These are phyloP conservation scores for Procambarus clarkii DNA, from an alignment of 1,140 invertebrate species.

Conservation along the genomic window DNA sequence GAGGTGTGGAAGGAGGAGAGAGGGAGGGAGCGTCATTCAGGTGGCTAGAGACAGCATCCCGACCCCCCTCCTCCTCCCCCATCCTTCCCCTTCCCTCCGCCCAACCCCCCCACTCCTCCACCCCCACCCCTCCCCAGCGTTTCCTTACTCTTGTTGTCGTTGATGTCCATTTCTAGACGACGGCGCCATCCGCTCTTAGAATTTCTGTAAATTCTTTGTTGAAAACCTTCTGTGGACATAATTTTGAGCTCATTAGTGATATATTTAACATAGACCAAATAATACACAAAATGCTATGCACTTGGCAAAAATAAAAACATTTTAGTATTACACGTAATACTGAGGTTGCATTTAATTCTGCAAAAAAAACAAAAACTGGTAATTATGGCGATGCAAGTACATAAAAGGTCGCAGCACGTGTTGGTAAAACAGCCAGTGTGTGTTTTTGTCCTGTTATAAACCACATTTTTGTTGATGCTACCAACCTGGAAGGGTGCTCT, in stretches of 20 bases:
- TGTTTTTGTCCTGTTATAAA: neutral
- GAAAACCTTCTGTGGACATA: neutral
- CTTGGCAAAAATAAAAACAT: no score
- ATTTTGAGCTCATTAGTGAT: no score
- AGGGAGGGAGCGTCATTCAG: slow-evolving; percentile 23
- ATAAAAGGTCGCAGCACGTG: no score
- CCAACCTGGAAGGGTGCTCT: slow-evolving; percentile 37
- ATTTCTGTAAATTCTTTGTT: neutral
- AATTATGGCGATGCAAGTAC: no score
- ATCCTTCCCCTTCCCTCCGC: neutral
- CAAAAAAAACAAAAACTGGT: no score
- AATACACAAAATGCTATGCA: no score
- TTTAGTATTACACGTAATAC: no score
- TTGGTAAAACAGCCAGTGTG: no score
- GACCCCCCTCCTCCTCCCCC: neutral
- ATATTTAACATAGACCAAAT: no score
- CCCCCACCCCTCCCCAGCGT: neutral
- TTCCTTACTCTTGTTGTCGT: slow-evolving; percentile 32
- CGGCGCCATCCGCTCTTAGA: neutral
- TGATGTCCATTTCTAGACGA: slow-evolving; percentile 4
- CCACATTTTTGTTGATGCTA: slow-evolving; percentile 25
- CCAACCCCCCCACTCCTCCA: neutral
- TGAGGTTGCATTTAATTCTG: no score
- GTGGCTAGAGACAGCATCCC: neutral
- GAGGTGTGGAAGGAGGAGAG: slow-evolving; percentile 16